Percentiles rank a stretch among this genome's conserved stretches.
These are phyloP conservation scores for Ondatra zibethicus DNA, from an alignment of 2,113 vertebrate genomes.

Conservation along the genomic window DNA sequence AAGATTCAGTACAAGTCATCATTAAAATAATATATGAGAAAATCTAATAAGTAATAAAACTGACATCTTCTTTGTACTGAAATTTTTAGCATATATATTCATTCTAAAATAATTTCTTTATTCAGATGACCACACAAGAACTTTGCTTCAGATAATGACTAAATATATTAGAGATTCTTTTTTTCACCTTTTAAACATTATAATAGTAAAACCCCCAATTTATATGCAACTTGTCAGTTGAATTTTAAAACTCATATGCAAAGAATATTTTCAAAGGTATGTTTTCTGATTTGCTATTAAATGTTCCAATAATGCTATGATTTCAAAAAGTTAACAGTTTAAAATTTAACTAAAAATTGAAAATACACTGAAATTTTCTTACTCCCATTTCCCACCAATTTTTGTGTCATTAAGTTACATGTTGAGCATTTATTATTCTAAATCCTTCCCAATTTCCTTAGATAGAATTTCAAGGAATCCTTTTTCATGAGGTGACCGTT, in stretches of 20 bases:
- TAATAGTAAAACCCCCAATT: neutral
- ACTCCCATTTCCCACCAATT: conserved; percentile 48
- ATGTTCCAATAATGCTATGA: neutral
- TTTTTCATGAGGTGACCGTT: neutral
- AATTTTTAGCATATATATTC: neutral
- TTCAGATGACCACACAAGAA: conserved; percentile 36
- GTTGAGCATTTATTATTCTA: neutral
- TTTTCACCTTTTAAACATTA: neutral
- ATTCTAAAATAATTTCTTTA: neutral
- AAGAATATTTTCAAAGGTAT: neutral
- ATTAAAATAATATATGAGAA: conserved; percentile 21
- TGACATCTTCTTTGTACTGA: neutral
- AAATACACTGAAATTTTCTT: conserved; percentile 56
- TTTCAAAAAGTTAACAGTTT: neutral
- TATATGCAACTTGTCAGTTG: neutral
- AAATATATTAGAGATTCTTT: neutral
- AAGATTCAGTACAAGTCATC: neutral
- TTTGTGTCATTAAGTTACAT: conserved; percentile 9
- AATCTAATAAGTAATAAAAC: neutral
- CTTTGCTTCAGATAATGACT: neutral
- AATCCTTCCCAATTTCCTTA: neutral
- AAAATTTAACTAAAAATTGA: conserved; percentile 65
- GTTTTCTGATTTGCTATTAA: neutral
- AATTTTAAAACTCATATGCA: neutral
- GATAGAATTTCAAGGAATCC: neutral